Evolutionary conservation across 2,888 invertebrate genomes (phyloP).

Genomic region (Folsomia manolachei): DNA sequence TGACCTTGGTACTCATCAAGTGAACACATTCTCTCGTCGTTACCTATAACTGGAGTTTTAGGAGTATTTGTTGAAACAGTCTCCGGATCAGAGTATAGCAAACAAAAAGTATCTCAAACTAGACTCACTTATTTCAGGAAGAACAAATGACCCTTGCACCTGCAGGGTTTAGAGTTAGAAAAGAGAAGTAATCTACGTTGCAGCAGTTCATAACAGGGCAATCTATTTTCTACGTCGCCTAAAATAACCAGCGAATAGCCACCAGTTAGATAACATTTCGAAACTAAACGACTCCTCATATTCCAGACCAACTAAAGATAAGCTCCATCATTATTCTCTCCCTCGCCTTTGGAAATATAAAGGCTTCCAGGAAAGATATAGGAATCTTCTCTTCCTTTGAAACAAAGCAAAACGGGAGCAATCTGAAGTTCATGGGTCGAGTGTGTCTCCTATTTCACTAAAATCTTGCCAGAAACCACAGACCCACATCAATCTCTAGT

Average conservation of each 20-base stretch:
- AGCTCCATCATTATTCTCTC: not conserved
- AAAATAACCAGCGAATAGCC: not conserved
- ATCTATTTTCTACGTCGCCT: not conserved
- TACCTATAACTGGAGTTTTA: too few species aligned
- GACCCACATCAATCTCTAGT: conserved; percentile 22
- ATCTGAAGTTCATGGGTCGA: too few species aligned
- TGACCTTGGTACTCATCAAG: not conserved
- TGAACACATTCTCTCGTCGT: not conserved
- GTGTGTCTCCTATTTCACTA: not conserved
- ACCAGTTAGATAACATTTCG: not conserved
- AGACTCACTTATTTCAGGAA: too few species aligned
- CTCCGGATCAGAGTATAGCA: too few species aligned
- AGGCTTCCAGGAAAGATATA: too few species aligned
- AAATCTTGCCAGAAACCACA: not conserved
- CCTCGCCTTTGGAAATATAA: not conserved
- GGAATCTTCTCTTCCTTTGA: not conserved
- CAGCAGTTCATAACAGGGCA: too few species aligned
- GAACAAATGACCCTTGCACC: not conserved
- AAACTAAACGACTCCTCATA: not conserved
- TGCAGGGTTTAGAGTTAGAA: too few species aligned
- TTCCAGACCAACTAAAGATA: not conserved
- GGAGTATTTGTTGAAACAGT: too few species aligned
- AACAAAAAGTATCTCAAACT: too few species aligned
- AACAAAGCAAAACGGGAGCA: not conserved
- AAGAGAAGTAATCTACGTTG: not conserved